Evolutionary conservation across 1,140 invertebrate species (phyloP).

Genomic region (Drosophila navojoa): DNA sequence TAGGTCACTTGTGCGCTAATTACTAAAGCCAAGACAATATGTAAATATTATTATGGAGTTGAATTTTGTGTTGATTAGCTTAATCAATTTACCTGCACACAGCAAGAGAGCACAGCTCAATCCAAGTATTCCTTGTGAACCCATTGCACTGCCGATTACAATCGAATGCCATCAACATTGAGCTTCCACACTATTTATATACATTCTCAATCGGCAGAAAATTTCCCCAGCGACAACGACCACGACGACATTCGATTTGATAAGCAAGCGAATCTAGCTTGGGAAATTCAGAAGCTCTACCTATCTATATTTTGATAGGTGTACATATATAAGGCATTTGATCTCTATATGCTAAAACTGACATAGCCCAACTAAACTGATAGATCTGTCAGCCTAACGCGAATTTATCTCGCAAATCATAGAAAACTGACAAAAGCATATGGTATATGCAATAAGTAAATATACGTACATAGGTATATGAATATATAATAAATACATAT

Average conservation of each 20-base stretch:
- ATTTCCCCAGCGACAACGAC: constrained; percentile 10
- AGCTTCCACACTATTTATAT: constrained; percentile 29
- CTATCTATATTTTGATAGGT: background rate
- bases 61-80: background rate
- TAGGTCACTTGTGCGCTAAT: constrained; percentile 47
- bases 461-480: too few species aligned
- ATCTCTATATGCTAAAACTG: constrained; percentile 6
- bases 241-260: constrained; percentile 18
- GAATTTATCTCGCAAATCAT: background rate
- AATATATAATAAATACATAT: background rate
- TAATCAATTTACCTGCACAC: constrained; percentile 22
- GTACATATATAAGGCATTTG: too few species aligned
- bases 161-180: constrained; percentile 12
- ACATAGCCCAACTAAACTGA: constrained; percentile 2
- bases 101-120: constrained; percentile 23
- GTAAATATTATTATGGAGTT: too few species aligned
- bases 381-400: background rate
- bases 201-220: background rate
- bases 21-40: constrained; percentile 1
- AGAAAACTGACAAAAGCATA: too few species aligned
- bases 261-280: constrained; percentile 20
- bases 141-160: constrained; percentile 7
- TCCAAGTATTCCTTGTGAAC: constrained; percentile 20
- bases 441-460: too few species aligned
- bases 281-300: constrained; percentile 31